phyloP scores from a whole-genome alignment of 1,140 invertebrate species.

The Pygmarrhopalites habei region DNA sequence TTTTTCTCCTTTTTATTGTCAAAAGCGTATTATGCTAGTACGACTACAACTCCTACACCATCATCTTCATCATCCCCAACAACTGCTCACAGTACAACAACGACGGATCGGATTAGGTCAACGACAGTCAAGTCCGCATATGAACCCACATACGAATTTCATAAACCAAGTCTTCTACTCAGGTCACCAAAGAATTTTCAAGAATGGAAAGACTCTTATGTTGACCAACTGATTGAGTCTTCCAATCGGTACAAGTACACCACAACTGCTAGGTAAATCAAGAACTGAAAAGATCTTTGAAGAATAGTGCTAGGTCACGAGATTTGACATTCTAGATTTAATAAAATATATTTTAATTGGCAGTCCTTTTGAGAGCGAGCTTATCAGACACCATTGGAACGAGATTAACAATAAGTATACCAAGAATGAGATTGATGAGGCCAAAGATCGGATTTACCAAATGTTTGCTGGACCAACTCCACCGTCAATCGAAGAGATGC shows the following conservation, averaged over 20 bases:
- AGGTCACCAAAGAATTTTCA: neutral
- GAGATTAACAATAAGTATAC: constrained; percentile 29
- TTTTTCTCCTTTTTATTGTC: too few species aligned
- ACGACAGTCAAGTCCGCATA: too few species aligned
- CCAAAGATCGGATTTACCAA: constrained; percentile 23
- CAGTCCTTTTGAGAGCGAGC: constrained; percentile 6
- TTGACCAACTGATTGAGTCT: neutral
- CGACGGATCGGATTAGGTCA: too few species aligned
- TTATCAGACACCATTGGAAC: constrained; percentile 7
- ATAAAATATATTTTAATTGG: too few species aligned
- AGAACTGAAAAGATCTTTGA: too few species aligned
- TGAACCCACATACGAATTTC: neutral
- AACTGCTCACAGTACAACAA: too few species aligned
- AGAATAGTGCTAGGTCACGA: too few species aligned
- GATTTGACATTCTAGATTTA: too few species aligned
- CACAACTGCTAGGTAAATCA: constrained; percentile 9
- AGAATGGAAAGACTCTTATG: constrained; percentile 4
- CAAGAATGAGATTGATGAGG: constrained; percentile 27
- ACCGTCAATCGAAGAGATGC: constrained; percentile 8
- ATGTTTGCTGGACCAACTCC: constrained; percentile 15
- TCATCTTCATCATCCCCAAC: neutral
- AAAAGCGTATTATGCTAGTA: constrained; percentile 30
- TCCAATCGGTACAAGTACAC: neutral
- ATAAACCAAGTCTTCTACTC: neutral
- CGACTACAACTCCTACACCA: constrained; percentile 8